Conservation (phyloP, 2,797 vertebrate genomes). For the Anolis apletophallus region DNA sequence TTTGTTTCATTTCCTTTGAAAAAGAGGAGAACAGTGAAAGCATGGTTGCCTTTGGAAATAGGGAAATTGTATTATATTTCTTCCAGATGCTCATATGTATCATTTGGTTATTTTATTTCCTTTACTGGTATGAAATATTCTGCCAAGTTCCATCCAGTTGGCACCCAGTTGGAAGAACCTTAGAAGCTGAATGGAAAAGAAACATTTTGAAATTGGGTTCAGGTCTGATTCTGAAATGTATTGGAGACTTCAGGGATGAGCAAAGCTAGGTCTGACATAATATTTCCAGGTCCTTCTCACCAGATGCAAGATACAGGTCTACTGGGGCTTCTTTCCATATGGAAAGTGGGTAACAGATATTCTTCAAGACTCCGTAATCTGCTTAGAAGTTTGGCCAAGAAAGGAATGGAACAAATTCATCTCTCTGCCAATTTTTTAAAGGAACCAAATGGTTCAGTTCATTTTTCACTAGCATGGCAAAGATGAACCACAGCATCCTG, state of each 20-base stretch:
- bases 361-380: not conserved
- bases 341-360: not conserved
- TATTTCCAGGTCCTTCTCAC: not conserved
- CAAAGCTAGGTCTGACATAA: not conserved
- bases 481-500: not conserved
- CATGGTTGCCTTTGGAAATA: not conserved
- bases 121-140: not conserved
- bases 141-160: not conserved
- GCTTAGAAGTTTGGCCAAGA: not conserved
- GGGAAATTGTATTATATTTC: not conserved
- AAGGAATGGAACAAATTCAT: not conserved
- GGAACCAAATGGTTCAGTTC: not conserved
- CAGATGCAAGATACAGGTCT: not conserved
- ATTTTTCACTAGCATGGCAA: not conserved
- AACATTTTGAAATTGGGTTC: not conserved
- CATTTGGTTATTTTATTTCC: not conserved
- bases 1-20: slow-evolving; percentile 14
- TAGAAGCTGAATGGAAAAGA: not conserved
- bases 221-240: not conserved
- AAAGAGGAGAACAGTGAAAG: slow-evolving; percentile 1
- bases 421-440: not conserved
- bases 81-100: slow-evolving; percentile 3
- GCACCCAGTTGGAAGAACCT: not conserved
- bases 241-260: not conserved
- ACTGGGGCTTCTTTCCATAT: not conserved